phyloP scores from a whole-genome alignment of 2,113 vertebrate genomes.

The Hucho hucho region DNA sequence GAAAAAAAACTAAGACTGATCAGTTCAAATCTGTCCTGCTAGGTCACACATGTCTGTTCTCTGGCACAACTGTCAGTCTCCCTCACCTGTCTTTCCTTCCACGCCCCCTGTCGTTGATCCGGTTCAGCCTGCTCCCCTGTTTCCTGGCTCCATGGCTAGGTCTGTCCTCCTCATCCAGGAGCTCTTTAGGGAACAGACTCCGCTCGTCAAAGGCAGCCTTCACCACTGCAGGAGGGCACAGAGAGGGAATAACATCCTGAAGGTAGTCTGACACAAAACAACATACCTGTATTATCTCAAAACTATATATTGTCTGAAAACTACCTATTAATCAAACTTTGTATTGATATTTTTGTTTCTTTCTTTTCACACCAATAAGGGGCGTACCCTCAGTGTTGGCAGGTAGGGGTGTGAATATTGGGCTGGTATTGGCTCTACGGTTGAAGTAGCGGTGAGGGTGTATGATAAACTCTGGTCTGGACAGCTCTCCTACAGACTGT shows the following conservation, averaged over 20 bases:
- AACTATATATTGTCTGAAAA: too few relatives aligned
- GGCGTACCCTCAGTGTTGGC: constrained; percentile 70
- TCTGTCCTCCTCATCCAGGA: constrained; percentile 67
- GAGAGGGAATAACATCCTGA: neutral
- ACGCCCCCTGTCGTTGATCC: neutral
- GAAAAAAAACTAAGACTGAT: neutral
- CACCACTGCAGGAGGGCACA: too few relatives aligned
- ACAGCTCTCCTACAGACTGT: constrained; percentile 1
- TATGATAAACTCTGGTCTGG: constrained; percentile 62
- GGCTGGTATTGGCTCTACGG: constrained; percentile 10
- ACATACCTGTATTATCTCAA: constrained; percentile 22
- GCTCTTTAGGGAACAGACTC: constrained; percentile 76
- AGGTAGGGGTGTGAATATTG: constrained; percentile 16
- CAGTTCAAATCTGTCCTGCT: neutral
- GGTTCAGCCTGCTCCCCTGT: neutral
- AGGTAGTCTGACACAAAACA: too few relatives aligned
- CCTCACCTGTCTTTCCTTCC: constrained; percentile 6
- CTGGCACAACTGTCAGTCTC: neutral
- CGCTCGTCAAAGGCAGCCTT: constrained; percentile 77
- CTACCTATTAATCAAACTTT: too few relatives aligned
- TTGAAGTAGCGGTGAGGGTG: constrained; percentile 36
- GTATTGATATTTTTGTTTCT: too few relatives aligned
- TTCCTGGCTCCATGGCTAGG: constrained; percentile 25
- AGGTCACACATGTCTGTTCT: neutral
- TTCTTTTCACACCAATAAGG: too few relatives aligned